phyloP scores from a whole-genome alignment of 92 coral and sea anemone species.

The Hydrozoanthus gracilis region DNA sequence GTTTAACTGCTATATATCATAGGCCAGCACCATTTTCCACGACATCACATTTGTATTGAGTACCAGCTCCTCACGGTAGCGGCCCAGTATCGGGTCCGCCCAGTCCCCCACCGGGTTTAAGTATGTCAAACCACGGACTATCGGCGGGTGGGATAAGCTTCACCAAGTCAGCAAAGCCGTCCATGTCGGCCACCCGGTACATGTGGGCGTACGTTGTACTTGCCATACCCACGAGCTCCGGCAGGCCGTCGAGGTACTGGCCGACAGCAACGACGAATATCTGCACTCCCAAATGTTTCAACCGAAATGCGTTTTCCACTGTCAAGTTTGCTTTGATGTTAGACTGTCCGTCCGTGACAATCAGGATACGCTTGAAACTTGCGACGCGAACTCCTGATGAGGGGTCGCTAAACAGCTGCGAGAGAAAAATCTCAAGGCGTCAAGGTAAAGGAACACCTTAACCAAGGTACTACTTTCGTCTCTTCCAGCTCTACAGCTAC shows the following conservation, averaged over 20 bases:
- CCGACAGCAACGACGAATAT: conserved; percentile 89
- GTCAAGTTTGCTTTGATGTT: conserved; percentile 69
- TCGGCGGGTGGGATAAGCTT: conserved; percentile 68
- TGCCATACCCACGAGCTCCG: conserved; percentile 78
- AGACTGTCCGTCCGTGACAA: conserved; percentile 87
- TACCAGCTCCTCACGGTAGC: background rate
- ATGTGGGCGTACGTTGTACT: conserved; percentile 74
- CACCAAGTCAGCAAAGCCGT: conserved; percentile 72
- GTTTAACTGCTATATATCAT: background rate
- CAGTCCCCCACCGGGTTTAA: background rate
- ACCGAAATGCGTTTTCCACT: conserved; percentile 60
- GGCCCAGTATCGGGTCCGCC: conserved; percentile 15
- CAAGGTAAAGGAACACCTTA: no score
- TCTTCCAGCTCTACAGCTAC: no score
- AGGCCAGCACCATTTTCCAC: background rate
- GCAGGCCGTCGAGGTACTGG: conserved; percentile 72
- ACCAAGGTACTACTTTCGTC: no score
- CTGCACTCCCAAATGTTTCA: conserved; percentile 71
- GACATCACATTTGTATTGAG: no score
- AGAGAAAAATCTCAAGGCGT: background rate
- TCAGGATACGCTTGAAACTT: conserved; percentile 71
- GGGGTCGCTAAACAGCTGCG: conserved; percentile 42
- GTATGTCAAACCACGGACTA: background rate
- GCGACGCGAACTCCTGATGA: conserved; percentile 60
- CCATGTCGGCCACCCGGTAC: conserved; percentile 80